Conservation (phyloP, 1,140 invertebrate genomes). For the Mylabris phalerata region DNA sequence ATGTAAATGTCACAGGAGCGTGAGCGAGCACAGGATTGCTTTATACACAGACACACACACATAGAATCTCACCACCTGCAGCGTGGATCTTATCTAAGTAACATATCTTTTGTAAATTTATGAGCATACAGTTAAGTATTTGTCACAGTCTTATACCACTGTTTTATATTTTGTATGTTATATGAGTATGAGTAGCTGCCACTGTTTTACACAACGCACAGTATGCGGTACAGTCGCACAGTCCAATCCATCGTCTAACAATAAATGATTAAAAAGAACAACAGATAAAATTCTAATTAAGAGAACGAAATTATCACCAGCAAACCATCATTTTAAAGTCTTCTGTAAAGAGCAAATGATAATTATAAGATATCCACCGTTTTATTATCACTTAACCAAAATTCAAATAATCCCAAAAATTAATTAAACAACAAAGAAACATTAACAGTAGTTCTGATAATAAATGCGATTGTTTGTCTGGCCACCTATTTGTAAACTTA, state of each 20-base stretch:
- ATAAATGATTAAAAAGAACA: no score
- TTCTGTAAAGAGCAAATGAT: no score
- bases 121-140: conserved; percentile 35
- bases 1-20: conserved; percentile 8
- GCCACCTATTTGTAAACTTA: no score
- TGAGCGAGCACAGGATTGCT: conserved; percentile 12
- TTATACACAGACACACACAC: not conserved
- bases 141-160: conserved; percentile 36
- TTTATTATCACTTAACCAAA: no score
- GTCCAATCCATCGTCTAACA: not conserved
- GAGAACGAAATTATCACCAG: no score
- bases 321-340: no score
- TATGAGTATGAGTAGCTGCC: conserved; percentile 35
- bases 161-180: conserved; percentile 28
- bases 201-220: conserved; percentile 34
- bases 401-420: no score
- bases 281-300: no score
- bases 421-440: no score
- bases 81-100: conserved; percentile 27
- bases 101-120: conserved; percentile 35
- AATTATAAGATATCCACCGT: no score
- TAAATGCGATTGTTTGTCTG: no score
- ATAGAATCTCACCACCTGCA: conserved; percentile 23
- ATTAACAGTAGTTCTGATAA: no score
- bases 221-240: conserved; percentile 31